Evolutionary conservation across 2,888 invertebrate species (phyloP), one percentile per base, ranked within the genome.

Genomic region (Drosophila basisetae): DNA sequence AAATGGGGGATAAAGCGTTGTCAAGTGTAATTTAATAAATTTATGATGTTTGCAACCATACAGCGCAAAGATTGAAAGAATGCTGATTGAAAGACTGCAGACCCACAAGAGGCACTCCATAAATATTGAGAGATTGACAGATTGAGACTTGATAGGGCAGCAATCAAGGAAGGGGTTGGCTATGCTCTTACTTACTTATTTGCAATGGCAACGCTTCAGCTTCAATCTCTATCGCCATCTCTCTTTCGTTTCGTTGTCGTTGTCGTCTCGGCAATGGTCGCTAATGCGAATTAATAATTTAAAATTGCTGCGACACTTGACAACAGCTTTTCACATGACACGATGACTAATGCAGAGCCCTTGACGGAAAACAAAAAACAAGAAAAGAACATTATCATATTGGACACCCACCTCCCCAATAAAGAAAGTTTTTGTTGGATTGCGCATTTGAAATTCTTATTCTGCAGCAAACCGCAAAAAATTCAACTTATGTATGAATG

Each of bases 11-110:
- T 16, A 33, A 55, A 35, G n/a, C 30, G 59, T 52, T 31, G 65
- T 66, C 75, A 82, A 82, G 84, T 70, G 71, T 89, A 86, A 84
- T 84, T 86, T 86, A 89, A 84, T 86, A 75, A 82, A 84, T 73
- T 78, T 80, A 76, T 81, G 63, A 88, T 78, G 78, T 78, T 89
- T 86, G 80, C 78, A 84, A 71, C 68, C 72, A 72, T 74, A 62
- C 65, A 63, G 65, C 31, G 61, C 63, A 60, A 31, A 83, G 74
- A 80, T 83, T 74, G 74, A 70, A 61, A 60, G 54, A 70, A 50
- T 74, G 22, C 50, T 60, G 25, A 35, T 33, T 33, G 39, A 18
- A 54, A 63, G 25, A 41, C 16, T 10, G 28, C 37, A 55, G 13
- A 22, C 39, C 37, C 50, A 61, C 60, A 56, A 52, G 41, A 61